Percentiles rank a stretch among this genome's conserved stretches.
phyloP scores from a whole-genome alignment of 2,888 invertebrate species.

The Pollenia angustigena region DNA sequence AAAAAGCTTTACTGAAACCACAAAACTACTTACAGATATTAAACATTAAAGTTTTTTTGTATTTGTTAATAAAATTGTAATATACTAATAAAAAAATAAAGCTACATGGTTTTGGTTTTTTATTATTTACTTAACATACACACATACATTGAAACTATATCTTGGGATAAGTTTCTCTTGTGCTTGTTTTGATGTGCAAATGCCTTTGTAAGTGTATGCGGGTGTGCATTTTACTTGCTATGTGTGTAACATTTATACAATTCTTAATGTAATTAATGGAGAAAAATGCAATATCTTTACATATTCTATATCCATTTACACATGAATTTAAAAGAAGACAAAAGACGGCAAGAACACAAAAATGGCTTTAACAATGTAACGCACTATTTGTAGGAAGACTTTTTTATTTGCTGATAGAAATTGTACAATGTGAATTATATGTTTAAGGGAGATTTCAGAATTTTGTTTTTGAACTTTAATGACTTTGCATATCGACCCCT shows the following conservation, averaged over 20 bases:
- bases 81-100: slow-evolving; percentile 1
- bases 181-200: neutral
- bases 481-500: too few species aligned
- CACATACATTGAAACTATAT: neutral
- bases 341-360: neutral
- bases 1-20: neutral
- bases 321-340: neutral
- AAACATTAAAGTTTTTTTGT: neutral
- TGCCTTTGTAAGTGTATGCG: neutral
- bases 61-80: neutral
- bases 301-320: neutral
- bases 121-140: too few species aligned
- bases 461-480: too few species aligned
- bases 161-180: neutral
- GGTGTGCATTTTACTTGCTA: neutral
- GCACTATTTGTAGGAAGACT: neutral
- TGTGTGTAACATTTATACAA: slow-evolving; percentile 42
- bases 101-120: slow-evolving; percentile 59
- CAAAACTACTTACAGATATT: slow-evolving; percentile 19
- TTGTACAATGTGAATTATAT: neutral
- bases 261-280: slow-evolving; percentile 56
- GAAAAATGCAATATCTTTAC: slow-evolving; percentile 50
- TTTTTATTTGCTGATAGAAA: neutral
- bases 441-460: neutral
- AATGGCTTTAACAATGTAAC: slow-evolving; percentile 40